Percentiles rank a stretch among this genome's conserved stretches.
Evolutionary conservation across 2,888 invertebrate genomes (phyloP).

Genomic region (Lasioglossum oenotherae): DNA sequence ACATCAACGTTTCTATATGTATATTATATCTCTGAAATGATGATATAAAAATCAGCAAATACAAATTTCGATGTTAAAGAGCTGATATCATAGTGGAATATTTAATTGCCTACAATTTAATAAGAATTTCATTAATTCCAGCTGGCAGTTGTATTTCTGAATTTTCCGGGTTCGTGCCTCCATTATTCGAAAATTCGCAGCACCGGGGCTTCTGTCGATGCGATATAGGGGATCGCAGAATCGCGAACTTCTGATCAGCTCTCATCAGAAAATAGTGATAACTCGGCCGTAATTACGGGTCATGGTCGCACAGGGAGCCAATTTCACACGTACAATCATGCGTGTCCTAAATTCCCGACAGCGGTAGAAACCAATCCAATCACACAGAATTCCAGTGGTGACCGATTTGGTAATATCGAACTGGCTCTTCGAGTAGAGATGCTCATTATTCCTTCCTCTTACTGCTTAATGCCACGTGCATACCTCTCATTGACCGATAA

Average conservation of each 20-base stretch:
- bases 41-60: neutral
- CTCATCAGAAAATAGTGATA: constrained; percentile 56
- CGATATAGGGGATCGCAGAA: neutral
- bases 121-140: neutral
- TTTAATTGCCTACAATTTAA: neutral
- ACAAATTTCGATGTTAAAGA: neutral
- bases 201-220: neutral
- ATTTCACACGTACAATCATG: constrained; percentile 70
- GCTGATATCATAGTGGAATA: neutral
- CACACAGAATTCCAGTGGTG: constrained; percentile 60
- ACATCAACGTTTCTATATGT: neutral
- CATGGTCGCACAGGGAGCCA: constrained; percentile 52
- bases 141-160: neutral
- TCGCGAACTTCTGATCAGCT: neutral
- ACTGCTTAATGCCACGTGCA: constrained; percentile 44
- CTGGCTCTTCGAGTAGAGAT: constrained; percentile 50
- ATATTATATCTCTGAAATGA: neutral
- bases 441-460: constrained; percentile 59
- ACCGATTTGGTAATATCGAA: constrained; percentile 54
- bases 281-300: constrained; percentile 56
- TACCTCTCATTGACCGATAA: constrained; percentile 45
- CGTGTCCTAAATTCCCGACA: constrained; percentile 69
- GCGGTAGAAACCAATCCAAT: constrained; percentile 64
- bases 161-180: neutral
- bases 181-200: neutral